Evolutionary conservation across 2,113 vertebrate genomes (phyloP), one percentile per base, ranked within the genome.

Genomic region (Urocitellus parryii): DNA sequence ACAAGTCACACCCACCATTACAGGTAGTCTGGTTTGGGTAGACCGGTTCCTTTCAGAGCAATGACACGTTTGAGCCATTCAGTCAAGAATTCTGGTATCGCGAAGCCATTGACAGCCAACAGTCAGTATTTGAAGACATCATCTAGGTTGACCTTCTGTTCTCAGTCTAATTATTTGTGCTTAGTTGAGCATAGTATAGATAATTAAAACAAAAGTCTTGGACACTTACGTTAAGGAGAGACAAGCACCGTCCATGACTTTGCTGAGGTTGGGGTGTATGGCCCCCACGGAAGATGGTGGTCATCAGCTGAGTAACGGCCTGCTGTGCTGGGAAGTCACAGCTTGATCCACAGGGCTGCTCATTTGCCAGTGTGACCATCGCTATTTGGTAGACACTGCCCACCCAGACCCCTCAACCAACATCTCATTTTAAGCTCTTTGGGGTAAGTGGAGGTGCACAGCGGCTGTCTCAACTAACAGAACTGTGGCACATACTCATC

Each of bases 381-480:
- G 9, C 18, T 56, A 45, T 65, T 80, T 89, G 91, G 94, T 70
- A 72, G 95, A 94, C 79, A 81, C 84, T 68, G 65, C 68, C 79
- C 89, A 17, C 22, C 80, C 82, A 84, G 42, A 86, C 73, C 56
- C 70, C 87, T 63, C 90, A 58, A 2, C 82, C 58, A 14, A 18
- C 45, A 25, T 5, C 78, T 61, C 37, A 83, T 25, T 78, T 81
- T 56, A 22, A 39, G 87, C 83, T 9, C 18, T 24, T 18, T 17
- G 14, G 32, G 45, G 2, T 61, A 2, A 17, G 58, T 70, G 74
- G 83, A 2, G 65, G 45, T 65, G 61, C 83, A 88, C 74, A 63
- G 27, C 91, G 78, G 93, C 95, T 95, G 95, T 97, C 96, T 95
- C 88, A 90, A 3, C 88, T 94, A 27, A 68, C 45, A 20, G n/a